Percentiles rank a stretch among this genome's conserved stretches.
These are phyloP conservation scores for Recurvirostra avosetta DNA, from an alignment of 2,113 vertebrate species.

Conservation along the genomic window DNA sequence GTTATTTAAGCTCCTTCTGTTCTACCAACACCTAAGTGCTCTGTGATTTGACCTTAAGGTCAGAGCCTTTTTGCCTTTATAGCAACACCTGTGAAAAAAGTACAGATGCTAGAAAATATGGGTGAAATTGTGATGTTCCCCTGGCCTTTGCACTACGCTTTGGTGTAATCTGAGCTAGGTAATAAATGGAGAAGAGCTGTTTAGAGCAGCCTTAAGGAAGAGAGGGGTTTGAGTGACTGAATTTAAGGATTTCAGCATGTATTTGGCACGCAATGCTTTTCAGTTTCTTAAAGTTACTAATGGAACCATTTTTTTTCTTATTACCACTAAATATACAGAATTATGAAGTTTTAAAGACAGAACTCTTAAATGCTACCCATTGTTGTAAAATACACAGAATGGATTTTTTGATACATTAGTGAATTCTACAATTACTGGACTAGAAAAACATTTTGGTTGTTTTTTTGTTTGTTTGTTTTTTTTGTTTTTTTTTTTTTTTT, in stretches of 20 bases:
- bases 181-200: constrained; percentile 27
- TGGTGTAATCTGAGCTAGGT: constrained; percentile 62
- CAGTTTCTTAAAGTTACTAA: not conserved
- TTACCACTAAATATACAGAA: not conserved
- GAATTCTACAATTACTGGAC: not conserved
- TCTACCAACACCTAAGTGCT: constrained; percentile 54
- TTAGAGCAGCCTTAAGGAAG: constrained; percentile 17
- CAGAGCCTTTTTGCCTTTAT: constrained; percentile 56
- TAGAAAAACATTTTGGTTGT: not conserved
- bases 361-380: not conserved
- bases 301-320: not conserved
- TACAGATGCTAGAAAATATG: constrained; percentile 71
- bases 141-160: constrained; percentile 52
- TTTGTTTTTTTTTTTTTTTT: too few relatives aligned
- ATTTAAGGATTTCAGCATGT: not conserved
- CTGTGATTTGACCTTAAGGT: constrained; percentile 68
- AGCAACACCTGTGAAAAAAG: constrained; percentile 74
- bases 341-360: not conserved
- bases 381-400: not conserved
- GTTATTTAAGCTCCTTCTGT: constrained; percentile 70
- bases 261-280: not conserved
- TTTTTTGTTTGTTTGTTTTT: not conserved
- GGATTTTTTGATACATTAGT: not conserved
- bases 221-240: not conserved
- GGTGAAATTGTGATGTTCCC: constrained; percentile 72